Evolutionary conservation across 2,113 vertebrate species (phyloP), one percentile per base, ranked within the genome.

Genomic region (Ammodytes dubius): DNA sequence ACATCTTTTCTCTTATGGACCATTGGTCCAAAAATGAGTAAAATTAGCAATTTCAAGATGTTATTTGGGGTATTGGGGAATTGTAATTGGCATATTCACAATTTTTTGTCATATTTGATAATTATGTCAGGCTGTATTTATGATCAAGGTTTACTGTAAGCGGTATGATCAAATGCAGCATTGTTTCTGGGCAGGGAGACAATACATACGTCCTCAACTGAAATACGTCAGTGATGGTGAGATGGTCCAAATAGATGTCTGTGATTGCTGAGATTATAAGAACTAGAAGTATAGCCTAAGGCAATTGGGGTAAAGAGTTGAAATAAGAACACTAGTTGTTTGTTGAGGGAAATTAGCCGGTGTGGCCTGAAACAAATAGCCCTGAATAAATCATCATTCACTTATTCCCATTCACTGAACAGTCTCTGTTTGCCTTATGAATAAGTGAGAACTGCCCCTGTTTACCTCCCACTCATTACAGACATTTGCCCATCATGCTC

Each of bases 371-470:
- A 94, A 95, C 89, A 93, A 88, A 84, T 74, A 66, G 70, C 82
- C 91, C 77, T 96, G 91, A 97, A 96, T 97, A 96, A 97, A 95
- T 96, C 93, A 97, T 96, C 82, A 66, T 89, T 91, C 87, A 85
- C 89, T 94, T 95, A 94, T 96, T 95, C 92, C 90, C 80, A 88
- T 90, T 82, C 87, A 92, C 91, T 70, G 89, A 91, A 92, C 91
- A 81, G 88, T 91, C 91, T 91, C 88, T 95, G 86, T 95, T 95
- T 95, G 91, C 91, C 93, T 96, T 92, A 97, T 97, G 91, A 97
- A 97, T 97, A 97, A 97, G 95, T 96, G 88, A 98, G 79, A 81
- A 88, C 79, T 76, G 79, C 19, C 79, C 82, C 93, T 96, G 95
- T 96, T 96, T 96, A 95, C 92, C 94, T 83, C 39, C 89, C 81